A percentile compares a stretch with the other conserved stretches of the same genome.
These are phyloP conservation scores for Drosophila phalerata DNA, from an alignment of 2,888 invertebrate species.

Conservation along the genomic window DNA sequence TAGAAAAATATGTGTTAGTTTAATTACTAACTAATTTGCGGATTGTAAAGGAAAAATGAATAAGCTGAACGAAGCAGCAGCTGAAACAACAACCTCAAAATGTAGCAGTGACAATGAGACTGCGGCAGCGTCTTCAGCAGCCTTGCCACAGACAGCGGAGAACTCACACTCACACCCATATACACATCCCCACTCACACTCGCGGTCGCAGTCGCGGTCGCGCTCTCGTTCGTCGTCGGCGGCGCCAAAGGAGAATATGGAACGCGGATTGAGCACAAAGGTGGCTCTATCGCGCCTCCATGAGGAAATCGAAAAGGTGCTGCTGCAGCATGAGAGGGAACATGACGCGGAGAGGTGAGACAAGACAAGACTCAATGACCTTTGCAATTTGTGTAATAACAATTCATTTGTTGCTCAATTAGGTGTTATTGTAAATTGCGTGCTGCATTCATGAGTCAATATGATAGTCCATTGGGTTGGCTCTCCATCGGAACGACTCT, in stretches of 20 bases:
- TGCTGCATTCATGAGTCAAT: constrained; percentile 83
- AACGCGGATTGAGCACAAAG: constrained; percentile 86
- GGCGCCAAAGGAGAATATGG: constrained; percentile 37
- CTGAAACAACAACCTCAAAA: constrained; percentile 22
- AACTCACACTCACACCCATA: constrained; percentile 9
- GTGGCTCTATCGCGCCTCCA: constrained; percentile 90
- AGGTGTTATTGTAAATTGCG: constrained; percentile 82
- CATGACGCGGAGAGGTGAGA: constrained; percentile 87
- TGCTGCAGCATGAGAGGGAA: constrained; percentile 88
- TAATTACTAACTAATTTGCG: constrained; percentile 18
- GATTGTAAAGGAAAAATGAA: constrained; percentile 30
- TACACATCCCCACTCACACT: constrained; percentile 9
- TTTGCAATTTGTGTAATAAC: constrained; percentile 24
- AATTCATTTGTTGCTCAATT: constrained; percentile 51
- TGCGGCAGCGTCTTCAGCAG: constrained; percentile 27
- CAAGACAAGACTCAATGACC: constrained; percentile 18
- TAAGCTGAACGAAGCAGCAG: constrained; percentile 15
- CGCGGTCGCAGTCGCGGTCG: constrained; percentile 2
- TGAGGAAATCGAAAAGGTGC: constrained; percentile 89
- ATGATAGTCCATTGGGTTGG: constrained; percentile 89
- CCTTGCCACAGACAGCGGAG: constrained; percentile 33
- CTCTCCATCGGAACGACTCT: constrained; percentile 88
- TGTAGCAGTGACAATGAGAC: constrained; percentile 45
- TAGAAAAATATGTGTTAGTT: constrained; percentile 36
- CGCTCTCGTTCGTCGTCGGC: constrained; percentile 2